These are phyloP conservation scores for Anthophora plumipes DNA, from an alignment of 2,888 invertebrate species.

Conservation along the genomic window DNA sequence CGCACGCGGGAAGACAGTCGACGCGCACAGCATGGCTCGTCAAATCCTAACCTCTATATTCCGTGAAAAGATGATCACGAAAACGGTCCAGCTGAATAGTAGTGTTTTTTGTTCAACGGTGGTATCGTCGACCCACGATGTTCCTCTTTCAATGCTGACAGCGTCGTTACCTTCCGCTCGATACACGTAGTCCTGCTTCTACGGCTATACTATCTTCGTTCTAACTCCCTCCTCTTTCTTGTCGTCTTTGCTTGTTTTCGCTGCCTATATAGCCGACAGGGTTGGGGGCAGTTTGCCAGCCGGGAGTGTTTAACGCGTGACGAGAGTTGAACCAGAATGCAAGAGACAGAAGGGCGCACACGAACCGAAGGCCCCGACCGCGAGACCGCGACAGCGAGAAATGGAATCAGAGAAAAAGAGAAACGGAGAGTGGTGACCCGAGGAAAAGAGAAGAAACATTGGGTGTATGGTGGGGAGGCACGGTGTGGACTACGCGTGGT, in stretches of 20 bases:
- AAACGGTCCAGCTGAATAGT: constrained; percentile 66
- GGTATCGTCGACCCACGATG: constrained; percentile 53
- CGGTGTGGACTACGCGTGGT: background rate
- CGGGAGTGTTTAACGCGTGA: background rate
- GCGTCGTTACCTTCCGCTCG: constrained; percentile 66
- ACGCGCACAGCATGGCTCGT: constrained; percentile 36
- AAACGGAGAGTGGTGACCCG: constrained; percentile 15
- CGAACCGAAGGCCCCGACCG: background rate
- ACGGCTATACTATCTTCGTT: constrained; percentile 68
- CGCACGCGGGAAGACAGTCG: constrained; percentile 33
- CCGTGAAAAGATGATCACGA: background rate
- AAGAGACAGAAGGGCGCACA: constrained; percentile 3
- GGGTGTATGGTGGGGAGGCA: background rate
- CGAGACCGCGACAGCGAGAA: background rate
- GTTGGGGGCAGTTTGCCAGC: constrained; percentile 2
- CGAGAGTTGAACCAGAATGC: background rate
- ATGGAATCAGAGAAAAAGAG: background rate
- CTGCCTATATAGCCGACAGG: constrained; percentile 13
- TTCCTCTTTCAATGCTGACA: constrained; percentile 58
- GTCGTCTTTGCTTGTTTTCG: constrained; percentile 22
- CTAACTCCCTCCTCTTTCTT: constrained; percentile 61
- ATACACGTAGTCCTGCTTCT: constrained; percentile 64
- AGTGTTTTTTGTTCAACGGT: constrained; percentile 74
- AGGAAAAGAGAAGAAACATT: background rate
- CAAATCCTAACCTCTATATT: constrained; percentile 42